Evolutionary conservation across 2,113 vertebrate genomes (phyloP).

Genomic region (Lepus europaeus): DNA sequence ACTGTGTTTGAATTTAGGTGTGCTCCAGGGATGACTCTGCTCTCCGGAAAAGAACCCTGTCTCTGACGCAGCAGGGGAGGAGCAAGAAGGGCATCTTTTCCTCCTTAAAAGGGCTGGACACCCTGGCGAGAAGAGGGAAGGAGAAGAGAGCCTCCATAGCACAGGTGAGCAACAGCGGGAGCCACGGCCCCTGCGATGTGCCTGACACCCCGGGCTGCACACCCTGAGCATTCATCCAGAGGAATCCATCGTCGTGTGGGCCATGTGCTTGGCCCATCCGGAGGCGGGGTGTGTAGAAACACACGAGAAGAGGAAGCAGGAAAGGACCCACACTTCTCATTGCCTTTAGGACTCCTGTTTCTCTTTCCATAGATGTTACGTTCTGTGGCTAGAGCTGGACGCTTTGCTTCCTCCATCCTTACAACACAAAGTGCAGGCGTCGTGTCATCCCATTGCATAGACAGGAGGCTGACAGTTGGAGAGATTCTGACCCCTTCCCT

Average conservation of each 20-base stretch:
- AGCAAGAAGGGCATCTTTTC: slow-evolving; percentile 95
- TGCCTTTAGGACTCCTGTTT: neutral
- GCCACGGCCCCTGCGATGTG: fast-evolving
- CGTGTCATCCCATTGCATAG: neutral
- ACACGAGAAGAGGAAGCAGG: neutral
- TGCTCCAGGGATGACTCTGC: slow-evolving; percentile 96
- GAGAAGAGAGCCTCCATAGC: slow-evolving; percentile 94
- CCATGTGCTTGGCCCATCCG: fast-evolving
- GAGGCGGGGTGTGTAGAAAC: neutral
- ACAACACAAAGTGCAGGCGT: fast-evolving
- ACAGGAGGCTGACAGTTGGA: neutral
- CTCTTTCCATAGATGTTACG: neutral
- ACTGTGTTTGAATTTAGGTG: slow-evolving; percentile 88
- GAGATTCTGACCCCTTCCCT: neutral
- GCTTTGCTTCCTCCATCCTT: neutral
- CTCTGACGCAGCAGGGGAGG: slow-evolving; percentile 89
- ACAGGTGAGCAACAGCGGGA: slow-evolving; percentile 88
- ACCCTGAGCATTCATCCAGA: neutral
- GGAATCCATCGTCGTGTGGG: no score
- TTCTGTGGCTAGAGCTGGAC: neutral
- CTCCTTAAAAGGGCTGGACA: slow-evolving; percentile 96
- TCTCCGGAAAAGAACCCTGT: slow-evolving; percentile 94
- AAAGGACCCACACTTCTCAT: neutral
- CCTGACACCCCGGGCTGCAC: neutral
- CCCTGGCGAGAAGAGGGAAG: slow-evolving; percentile 93